phyloP scores from a whole-genome alignment of 2,888 invertebrate genomes.

The Amphipoea lucens region DNA sequence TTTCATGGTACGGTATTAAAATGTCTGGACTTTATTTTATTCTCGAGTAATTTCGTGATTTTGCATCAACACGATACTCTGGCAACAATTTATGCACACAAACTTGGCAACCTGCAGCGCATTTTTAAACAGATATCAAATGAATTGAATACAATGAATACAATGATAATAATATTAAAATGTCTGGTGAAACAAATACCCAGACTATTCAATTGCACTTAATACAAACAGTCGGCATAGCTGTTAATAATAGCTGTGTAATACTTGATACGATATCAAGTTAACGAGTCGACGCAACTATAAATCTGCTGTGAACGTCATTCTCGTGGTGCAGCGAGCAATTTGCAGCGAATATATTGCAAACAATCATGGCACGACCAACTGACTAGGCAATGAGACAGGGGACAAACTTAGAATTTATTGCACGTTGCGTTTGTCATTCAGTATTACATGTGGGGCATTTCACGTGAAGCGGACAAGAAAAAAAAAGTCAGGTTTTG shows the following conservation, averaged over 20 bases:
- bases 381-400: constrained; percentile 69
- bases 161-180: constrained; percentile 54
- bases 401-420: constrained; percentile 64
- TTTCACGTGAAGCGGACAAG: too few relatives aligned
- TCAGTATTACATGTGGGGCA: constrained; percentile 50
- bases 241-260: constrained; percentile 67
- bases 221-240: constrained; percentile 53
- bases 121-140: constrained; percentile 55
- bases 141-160: constrained; percentile 48
- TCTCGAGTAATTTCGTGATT: constrained; percentile 34
- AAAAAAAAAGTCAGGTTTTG: too few relatives aligned
- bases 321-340: constrained; percentile 75
- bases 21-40: constrained; percentile 31
- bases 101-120: constrained; percentile 45
- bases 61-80: constrained; percentile 24
- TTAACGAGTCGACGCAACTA: constrained; percentile 83
- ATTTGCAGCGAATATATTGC: constrained; percentile 76
- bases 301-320: constrained; percentile 85
- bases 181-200: constrained; percentile 59
- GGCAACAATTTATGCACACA: constrained; percentile 40
- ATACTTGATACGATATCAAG: constrained; percentile 78
- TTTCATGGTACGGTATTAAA: constrained; percentile 23
- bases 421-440: constrained; percentile 61
- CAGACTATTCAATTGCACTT: constrained; percentile 63
- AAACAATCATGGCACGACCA: constrained; percentile 67